A percentile compares a stretch with the other conserved stretches of the same genome.
Evolutionary conservation across 2,888 invertebrate genomes (phyloP).

Genomic region (Spisula solida): DNA sequence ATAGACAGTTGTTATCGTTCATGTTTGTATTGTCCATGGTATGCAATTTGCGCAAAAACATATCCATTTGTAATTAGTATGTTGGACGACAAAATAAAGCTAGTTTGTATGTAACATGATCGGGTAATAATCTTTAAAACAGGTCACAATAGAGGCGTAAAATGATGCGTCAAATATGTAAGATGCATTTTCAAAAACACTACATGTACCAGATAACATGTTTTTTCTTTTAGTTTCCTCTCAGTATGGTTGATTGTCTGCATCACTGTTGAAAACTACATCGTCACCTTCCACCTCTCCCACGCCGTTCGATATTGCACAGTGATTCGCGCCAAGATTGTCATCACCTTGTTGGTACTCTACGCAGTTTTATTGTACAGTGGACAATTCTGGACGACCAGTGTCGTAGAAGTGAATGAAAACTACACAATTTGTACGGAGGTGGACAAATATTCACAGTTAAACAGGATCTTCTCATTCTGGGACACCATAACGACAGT

Average conservation of each 20-base stretch:
- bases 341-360: constrained; percentile 68
- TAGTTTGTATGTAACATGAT: too few species aligned
- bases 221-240: constrained; percentile 76
- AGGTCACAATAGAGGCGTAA: too few species aligned
- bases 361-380: constrained; percentile 69
- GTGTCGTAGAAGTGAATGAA: constrained; percentile 46
- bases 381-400: constrained; percentile 73
- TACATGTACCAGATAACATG: too few species aligned
- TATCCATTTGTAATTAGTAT: too few species aligned
- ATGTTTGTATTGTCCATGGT: too few species aligned
- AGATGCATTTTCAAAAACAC: too few species aligned
- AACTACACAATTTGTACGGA: constrained; percentile 71
- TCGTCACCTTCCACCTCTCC: constrained; percentile 86
- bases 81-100: too few species aligned
- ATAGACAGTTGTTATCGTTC: too few species aligned
- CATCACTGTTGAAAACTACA: constrained; percentile 94
- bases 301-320: constrained; percentile 77
- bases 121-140: too few species aligned
- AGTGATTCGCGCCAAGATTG: constrained; percentile 73
- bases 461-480: constrained; percentile 74
- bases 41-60: too few species aligned
- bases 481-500: constrained; percentile 76
- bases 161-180: too few species aligned
- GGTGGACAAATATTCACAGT: constrained; percentile 60
- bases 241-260: constrained; percentile 94